Conservation (phyloP, 1,140 invertebrate species). For the Apis laboriosa region DNA sequence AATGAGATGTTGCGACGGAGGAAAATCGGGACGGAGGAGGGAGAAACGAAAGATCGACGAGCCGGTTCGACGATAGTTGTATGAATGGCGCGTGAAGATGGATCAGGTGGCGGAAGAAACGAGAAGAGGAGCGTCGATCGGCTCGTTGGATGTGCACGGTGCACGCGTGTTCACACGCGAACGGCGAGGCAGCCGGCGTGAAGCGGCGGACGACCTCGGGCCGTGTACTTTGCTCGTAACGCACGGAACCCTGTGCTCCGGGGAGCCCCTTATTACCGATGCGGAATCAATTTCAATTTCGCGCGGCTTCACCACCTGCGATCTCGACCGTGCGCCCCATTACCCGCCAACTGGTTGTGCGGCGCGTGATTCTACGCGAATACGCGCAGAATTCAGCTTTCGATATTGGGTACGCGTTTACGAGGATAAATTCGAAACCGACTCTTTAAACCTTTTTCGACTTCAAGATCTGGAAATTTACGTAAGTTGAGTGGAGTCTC, state of each 20-base stretch:
- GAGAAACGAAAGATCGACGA: background rate
- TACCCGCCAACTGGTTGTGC: slow-evolving; percentile 47
- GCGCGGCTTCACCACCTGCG: slow-evolving; percentile 65
- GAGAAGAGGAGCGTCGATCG: slow-evolving; percentile 44
- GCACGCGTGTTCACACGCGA: slow-evolving; percentile 31
- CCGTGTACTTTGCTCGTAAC: slow-evolving; percentile 51
- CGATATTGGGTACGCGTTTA: background rate
- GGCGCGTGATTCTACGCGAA: slow-evolving; percentile 18
- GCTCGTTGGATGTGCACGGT: slow-evolving; percentile 44
- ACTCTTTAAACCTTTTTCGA: background rate
- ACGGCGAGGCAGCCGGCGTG: slow-evolving; percentile 2
- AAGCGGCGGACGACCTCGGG: slow-evolving; percentile 53
- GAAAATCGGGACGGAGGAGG: too few species aligned
- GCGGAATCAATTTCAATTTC: slow-evolving; percentile 72
- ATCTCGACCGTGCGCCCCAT: slow-evolving; percentile 48
- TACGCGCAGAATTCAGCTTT: background rate
- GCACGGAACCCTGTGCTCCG: slow-evolving; percentile 45
- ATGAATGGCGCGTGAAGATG: slow-evolving; percentile 29
- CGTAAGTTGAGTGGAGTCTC: too few species aligned
- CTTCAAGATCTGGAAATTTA: too few species aligned
- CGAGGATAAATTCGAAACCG: background rate
- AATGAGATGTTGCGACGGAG: too few species aligned
- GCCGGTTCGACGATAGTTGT: background rate
- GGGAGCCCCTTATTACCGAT: slow-evolving; percentile 69
- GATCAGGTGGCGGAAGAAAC: slow-evolving; percentile 7